Evolutionary conservation across 2,113 vertebrate species (phyloP).

Genomic region (Phrynocephalus versicolor): DNA sequence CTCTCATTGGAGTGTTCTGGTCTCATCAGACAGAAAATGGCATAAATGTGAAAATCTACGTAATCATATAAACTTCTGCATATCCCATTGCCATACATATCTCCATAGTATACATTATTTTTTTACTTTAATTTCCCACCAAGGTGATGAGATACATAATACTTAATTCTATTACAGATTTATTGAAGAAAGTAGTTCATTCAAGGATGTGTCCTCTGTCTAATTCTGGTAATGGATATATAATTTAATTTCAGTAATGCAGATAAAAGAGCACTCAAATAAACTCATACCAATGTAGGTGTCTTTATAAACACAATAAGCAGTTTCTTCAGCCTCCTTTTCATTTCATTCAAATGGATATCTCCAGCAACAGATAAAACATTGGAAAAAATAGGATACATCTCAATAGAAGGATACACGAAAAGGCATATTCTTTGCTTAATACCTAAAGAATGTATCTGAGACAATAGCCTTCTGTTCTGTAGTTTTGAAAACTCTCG

Average conservation of each 20-base stretch:
- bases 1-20: too few relatives aligned
- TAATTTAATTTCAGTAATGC: constrained; percentile 75
- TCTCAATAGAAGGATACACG: neutral
- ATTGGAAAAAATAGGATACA: constrained; percentile 9
- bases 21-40: too few relatives aligned
- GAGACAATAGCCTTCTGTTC: neutral
- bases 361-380: constrained; percentile 29
- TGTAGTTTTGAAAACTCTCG: constrained; percentile 3
- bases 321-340: constrained; percentile 36
- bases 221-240: constrained; percentile 77
- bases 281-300: constrained; percentile 55
- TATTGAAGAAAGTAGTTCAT: constrained; percentile 68
- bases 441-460: constrained; percentile 15
- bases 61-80: too few relatives aligned
- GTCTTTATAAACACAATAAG: constrained; percentile 51
- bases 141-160: constrained; percentile 30
- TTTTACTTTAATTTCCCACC: constrained; percentile 30
- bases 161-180: constrained; percentile 70
- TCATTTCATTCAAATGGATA: constrained; percentile 24
- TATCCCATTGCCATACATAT: neutral
- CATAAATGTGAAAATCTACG: too few relatives aligned
- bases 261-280: constrained; percentile 68
- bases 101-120: constrained; percentile 20
- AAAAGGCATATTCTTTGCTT: neutral
- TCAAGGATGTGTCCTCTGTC: constrained; percentile 59